phyloP scores from a whole-genome alignment of 2,797 vertebrate species.

The Zenarchopterus dispar region DNA sequence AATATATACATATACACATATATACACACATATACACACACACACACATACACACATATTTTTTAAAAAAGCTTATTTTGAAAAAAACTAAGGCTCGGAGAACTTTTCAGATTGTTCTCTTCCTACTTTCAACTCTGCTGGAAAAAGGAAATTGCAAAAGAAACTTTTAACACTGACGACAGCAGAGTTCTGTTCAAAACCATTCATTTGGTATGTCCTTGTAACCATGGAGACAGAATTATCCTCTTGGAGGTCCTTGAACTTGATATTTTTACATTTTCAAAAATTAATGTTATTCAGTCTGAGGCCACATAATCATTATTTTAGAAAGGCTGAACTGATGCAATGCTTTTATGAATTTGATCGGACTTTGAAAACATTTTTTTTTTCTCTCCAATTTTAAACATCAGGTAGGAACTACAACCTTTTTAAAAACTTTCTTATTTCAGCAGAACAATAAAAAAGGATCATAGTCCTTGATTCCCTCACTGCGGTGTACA shows the following conservation, averaged over 20 bases:
- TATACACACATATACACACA: too few relatives aligned
- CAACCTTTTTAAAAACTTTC: slow-evolving; percentile 7
- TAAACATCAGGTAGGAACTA: not conserved
- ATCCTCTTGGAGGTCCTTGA: slow-evolving; percentile 33
- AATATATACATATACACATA: too few relatives aligned
- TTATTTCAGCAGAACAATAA: slow-evolving; percentile 9
- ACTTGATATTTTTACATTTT: slow-evolving; percentile 48
- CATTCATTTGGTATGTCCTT: slow-evolving; percentile 30
- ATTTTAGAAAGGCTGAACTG: slow-evolving; percentile 33
- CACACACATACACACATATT: too few relatives aligned
- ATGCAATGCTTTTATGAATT: slow-evolving; percentile 39
- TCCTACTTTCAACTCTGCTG: slow-evolving; percentile 25
- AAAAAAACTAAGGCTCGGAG: slow-evolving; percentile 9
- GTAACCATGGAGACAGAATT: slow-evolving; percentile 46
- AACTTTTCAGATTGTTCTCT: slow-evolving; percentile 19
- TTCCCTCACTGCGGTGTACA: slow-evolving; percentile 58
- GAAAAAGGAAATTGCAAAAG: slow-evolving; percentile 12
- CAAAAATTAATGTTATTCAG: slow-evolving; percentile 39
- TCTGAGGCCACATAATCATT: slow-evolving; percentile 32
- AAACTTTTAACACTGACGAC: slow-evolving; percentile 23
- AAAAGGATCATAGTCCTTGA: slow-evolving; percentile 23
- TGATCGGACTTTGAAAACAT: slow-evolving; percentile 37
- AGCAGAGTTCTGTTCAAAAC: slow-evolving; percentile 31
- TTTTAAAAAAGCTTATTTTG: too few relatives aligned
- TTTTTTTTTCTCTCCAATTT: not conserved